These are phyloP conservation scores for Plebejus anna DNA, from an alignment of 2,888 invertebrate genomes.

Conservation along the genomic window DNA sequence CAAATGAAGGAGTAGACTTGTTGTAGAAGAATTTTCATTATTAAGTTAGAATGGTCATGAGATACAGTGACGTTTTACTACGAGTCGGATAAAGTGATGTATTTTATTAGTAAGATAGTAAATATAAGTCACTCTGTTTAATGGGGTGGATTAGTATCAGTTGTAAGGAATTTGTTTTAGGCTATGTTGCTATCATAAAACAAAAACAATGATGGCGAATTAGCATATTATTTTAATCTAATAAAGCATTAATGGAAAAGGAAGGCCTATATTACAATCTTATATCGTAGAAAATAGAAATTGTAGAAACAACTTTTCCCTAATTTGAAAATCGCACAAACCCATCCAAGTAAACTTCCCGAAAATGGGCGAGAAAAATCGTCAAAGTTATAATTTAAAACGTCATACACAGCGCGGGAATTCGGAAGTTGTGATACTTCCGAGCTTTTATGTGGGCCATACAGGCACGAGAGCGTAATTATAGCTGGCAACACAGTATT, in stretches of 20 bases:
- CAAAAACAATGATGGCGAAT: not conserved
- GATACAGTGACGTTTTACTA: not conserved
- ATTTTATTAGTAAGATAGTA: not conserved
- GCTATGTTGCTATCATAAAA: not conserved
- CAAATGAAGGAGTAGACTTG: not conserved
- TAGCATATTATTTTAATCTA: too few relatives aligned
- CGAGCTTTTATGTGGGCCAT: constrained; percentile 37
- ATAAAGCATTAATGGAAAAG: too few relatives aligned
- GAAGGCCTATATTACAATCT: too few relatives aligned
- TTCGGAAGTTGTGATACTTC: constrained; percentile 31
- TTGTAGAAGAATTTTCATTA: not conserved
- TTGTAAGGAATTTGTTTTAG: not conserved
- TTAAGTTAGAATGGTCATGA: not conserved
- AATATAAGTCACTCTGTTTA: not conserved
- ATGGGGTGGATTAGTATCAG: not conserved
- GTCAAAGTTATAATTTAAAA: constrained; percentile 27
- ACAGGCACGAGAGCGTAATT: constrained; percentile 58
- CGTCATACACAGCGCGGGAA: constrained; percentile 28
- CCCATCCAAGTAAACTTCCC: constrained; percentile 15
- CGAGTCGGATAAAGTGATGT: not conserved
- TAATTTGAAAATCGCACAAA: constrained; percentile 10
- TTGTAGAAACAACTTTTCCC: not conserved
- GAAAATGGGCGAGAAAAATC: constrained; percentile 18
- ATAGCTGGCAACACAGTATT: constrained; percentile 55
- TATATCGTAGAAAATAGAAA: not conserved